These are phyloP conservation scores for Caracal caracal DNA, from an alignment of 2,113 vertebrate genomes.

Conservation along the genomic window DNA sequence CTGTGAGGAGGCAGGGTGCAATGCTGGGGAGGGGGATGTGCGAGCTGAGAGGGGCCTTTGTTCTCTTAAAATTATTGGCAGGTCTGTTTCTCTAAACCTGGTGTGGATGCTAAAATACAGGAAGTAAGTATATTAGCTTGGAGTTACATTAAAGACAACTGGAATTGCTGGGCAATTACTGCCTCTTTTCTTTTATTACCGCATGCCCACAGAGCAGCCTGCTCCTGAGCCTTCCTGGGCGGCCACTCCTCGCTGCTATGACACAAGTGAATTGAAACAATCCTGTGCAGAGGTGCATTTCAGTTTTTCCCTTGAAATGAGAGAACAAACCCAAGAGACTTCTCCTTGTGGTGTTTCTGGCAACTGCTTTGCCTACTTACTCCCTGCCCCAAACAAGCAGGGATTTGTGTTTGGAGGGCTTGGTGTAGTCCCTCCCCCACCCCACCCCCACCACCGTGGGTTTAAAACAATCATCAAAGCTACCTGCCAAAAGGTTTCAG, in stretches of 20 bases:
- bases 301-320: not conserved
- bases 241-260: not conserved
- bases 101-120: slow-evolving; percentile 51
- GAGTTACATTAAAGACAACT: slow-evolving; percentile 18
- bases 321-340: not conserved
- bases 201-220: not conserved
- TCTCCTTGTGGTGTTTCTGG: not conserved
- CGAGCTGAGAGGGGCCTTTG: slow-evolving; percentile 37
- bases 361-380: not conserved
- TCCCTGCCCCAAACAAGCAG: not conserved
- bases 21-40: not conserved
- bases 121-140: slow-evolving; percentile 51
- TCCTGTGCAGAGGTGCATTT: not conserved
- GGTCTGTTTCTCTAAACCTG: slow-evolving; percentile 50
- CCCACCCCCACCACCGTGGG: fast-evolving
- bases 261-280: not conserved
- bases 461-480: slow-evolving; percentile 8
- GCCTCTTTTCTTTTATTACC: slow-evolving; percentile 29
- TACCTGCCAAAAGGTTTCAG: not conserved
- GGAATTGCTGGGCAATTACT: not conserved
- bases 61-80: slow-evolving; percentile 60
- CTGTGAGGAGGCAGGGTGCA: not conserved
- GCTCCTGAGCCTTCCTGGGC: not conserved
- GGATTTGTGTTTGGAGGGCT: not conserved
- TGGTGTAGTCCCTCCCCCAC: not conserved